Base-by-base conservation (phyloP, 2,888 invertebrate species). In the Lasiommata megera region DNA sequence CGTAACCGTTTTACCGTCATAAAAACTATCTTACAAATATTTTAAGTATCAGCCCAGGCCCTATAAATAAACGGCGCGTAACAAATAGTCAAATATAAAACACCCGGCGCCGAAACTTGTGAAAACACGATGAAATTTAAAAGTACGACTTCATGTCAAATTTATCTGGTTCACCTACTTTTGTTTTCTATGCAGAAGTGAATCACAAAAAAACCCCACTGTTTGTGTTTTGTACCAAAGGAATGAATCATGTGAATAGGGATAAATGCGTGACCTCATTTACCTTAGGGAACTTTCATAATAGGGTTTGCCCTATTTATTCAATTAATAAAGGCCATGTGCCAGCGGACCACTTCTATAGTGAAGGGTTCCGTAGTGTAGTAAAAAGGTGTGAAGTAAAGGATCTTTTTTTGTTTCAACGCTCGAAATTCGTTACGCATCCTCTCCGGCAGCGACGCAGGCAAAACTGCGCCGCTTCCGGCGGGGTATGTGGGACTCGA, bases 251-350 rank as follows among this genome's bases (percentile, higher is more conserved):
- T 56, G 53, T n/a, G 17, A 52, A 12, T 17, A 17, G 11, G 29
- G 47, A 48, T n/a, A 48, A 47, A 46, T 36, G 50, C 56, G 60
- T 62, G 60, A 57, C 62, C 62, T 54, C 47, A 38, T 57, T 62
- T 51, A 18, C 16, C 38, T 47, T 36, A 14, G 38, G 28, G 37
- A 23, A 37, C 23, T 14, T 50, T 50, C 16, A 23, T 50, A 38
- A 28, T 50, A 14, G 38, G 48, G 28, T 14, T 0, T 38, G 38
- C 14, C 18, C 38, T 28, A 28, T 50, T 50, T 23, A 38, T 23
- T 48, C n/a, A 50, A 38, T 29, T 16, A 16, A 31, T 1, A 9
- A 8, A 3, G 14, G 14, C 17, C 17, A 12, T 7, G 37, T 12
- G 12, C 3, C 3, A 3, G 23, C 23, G 23, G 23, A 23, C 23